phyloP scores from a whole-genome alignment of 2,888 invertebrate species.

The Acronicta leporina region DNA sequence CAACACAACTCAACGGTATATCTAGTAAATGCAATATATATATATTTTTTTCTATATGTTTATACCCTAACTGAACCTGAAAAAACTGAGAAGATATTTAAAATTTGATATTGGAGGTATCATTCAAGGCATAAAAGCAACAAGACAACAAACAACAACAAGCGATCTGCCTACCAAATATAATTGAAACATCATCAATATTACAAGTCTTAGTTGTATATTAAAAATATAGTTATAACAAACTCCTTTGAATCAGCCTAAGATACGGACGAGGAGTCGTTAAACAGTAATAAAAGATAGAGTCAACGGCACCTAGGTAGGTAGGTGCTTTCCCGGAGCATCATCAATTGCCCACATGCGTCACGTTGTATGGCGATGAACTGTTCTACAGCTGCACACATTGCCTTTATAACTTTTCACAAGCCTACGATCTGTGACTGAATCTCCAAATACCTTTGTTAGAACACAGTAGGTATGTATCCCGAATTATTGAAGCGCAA shows the following conservation, averaged over 20 bases:
- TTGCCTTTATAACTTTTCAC: conserved; percentile 18
- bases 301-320: conserved; percentile 62
- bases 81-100: too few species aligned
- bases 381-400: conserved; percentile 44
- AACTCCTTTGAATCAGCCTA: conserved; percentile 38
- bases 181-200: too few species aligned
- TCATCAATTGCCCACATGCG: conserved; percentile 55
- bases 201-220: too few species aligned
- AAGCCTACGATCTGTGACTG: conserved; percentile 1
- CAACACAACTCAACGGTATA: background rate
- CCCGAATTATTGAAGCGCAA: too few species aligned
- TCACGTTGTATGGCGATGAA: conserved; percentile 49
- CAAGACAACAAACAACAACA: too few species aligned
- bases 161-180: too few species aligned
- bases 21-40: background rate
- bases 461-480: too few species aligned
- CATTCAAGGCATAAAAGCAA: too few species aligned
- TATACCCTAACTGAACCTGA: background rate
- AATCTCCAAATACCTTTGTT: too few species aligned
- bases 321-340: conserved; percentile 57
- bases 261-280: conserved; percentile 53
- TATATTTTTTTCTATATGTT: background rate
- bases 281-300: conserved; percentile 61
- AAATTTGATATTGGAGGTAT: too few species aligned
- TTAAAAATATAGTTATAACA: conserved; percentile 4